Conservation (phyloP, 2,797 vertebrate species). For the Pipistrellus kuhlii region DNA sequence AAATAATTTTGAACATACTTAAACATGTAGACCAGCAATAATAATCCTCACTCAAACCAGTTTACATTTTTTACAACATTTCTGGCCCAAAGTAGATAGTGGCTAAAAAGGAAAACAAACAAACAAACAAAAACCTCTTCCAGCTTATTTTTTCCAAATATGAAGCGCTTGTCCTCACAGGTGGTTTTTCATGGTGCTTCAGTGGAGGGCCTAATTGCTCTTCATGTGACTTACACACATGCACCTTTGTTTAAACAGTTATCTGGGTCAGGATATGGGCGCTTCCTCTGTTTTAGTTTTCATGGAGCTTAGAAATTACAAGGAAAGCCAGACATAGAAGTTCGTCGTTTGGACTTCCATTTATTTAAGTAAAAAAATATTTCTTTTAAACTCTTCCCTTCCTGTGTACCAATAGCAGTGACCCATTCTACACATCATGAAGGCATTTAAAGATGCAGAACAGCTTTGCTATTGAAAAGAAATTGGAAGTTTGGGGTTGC, state of each 20-base stretch:
- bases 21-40: neutral
- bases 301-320: slow-evolving; percentile 67
- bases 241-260: slow-evolving; percentile 72
- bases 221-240: slow-evolving; percentile 66
- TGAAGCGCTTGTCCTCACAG: slow-evolving; percentile 54
- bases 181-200: slow-evolving; percentile 58
- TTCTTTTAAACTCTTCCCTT: neutral
- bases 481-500: neutral
- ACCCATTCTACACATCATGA: neutral
- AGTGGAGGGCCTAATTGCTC: slow-evolving; percentile 65
- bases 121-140: slow-evolving; percentile 11
- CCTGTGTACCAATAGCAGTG: neutral
- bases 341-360: slow-evolving; percentile 26
- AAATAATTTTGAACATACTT: slow-evolving; percentile 52
- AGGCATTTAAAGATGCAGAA: slow-evolving; percentile 10
- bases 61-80: slow-evolving; percentile 49
- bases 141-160: neutral
- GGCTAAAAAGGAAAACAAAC: neutral
- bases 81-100: slow-evolving; percentile 46
- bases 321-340: slow-evolving; percentile 12
- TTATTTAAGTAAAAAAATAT: slow-evolving; percentile 70
- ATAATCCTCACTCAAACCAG: slow-evolving; percentile 35
- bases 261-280: slow-evolving; percentile 60
- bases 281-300: slow-evolving; percentile 60
- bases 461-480: neutral